Evolutionary conservation across 2,888 invertebrate species (phyloP).

Genomic region (Cephus pygmeus): DNA sequence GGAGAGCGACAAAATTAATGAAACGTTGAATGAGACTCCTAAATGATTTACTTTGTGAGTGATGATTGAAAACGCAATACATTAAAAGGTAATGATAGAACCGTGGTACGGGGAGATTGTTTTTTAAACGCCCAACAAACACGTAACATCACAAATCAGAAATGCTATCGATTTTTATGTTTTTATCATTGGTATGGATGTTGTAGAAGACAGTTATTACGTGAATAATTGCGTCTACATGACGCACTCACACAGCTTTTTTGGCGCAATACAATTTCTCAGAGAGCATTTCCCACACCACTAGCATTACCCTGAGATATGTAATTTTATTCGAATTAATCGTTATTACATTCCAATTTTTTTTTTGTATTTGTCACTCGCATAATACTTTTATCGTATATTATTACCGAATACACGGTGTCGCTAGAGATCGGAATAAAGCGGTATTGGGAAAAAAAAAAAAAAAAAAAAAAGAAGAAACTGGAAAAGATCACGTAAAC

Average conservation of each 20-base stretch:
- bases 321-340: conserved; percentile 23
- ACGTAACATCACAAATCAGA: neutral
- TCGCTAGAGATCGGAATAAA: neutral
- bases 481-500: conserved; percentile 13
- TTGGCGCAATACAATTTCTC: neutral
- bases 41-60: neutral
- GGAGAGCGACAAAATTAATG: neutral
- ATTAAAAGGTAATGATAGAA: neutral
- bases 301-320: conserved; percentile 39
- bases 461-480: neutral
- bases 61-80: neutral
- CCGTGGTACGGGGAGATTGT: neutral
- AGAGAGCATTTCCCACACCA: conserved; percentile 14
- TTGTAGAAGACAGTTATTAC: neutral
- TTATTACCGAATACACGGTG: neutral
- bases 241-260: neutral
- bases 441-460: neutral
- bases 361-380: conserved; percentile 5
- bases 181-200: neutral
- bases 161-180: neutral
- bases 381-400: neutral
- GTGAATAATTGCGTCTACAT: neutral
- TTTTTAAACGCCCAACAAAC: neutral
- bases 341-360: conserved; percentile 23
- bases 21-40: neutral